These are phyloP conservation scores for Actinemys pallida DNA, from an alignment of 2,113 vertebrate species.

Conservation along the genomic window DNA sequence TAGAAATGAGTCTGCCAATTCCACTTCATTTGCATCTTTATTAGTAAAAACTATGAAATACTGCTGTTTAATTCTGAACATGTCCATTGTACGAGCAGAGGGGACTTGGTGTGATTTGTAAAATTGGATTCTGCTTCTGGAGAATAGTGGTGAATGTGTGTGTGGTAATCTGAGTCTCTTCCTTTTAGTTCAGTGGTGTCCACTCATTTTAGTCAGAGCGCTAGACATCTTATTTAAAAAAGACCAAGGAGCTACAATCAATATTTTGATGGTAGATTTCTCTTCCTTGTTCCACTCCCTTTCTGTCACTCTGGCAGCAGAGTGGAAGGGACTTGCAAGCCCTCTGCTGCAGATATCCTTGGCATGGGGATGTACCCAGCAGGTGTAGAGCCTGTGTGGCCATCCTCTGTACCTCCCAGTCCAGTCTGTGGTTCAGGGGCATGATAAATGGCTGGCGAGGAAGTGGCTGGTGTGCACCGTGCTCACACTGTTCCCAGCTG, in stretches of 20 bases:
- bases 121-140: background rate
- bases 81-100: background rate
- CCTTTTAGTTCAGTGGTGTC: background rate
- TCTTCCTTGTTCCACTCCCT: background rate
- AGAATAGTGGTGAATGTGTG: background rate
- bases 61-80: background rate
- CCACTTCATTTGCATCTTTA: background rate
- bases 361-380: background rate
- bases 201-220: background rate
- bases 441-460: background rate
- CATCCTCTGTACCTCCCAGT: accelerated
- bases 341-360: background rate
- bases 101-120: background rate
- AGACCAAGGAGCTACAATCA: background rate
- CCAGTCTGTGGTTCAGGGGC: background rate
- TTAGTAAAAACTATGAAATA: background rate
- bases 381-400: accelerated
- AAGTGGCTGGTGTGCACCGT: background rate
- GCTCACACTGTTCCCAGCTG: background rate
- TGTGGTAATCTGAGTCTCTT: background rate
- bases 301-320: background rate
- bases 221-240: background rate
- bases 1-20: background rate
- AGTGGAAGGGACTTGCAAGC: background rate
- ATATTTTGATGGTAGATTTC: background rate